A percentile compares a stretch with the other conserved stretches of the same genome.
Evolutionary conservation across 2,888 invertebrate species (phyloP).

Genomic region (Druceiella hillmani): DNA sequence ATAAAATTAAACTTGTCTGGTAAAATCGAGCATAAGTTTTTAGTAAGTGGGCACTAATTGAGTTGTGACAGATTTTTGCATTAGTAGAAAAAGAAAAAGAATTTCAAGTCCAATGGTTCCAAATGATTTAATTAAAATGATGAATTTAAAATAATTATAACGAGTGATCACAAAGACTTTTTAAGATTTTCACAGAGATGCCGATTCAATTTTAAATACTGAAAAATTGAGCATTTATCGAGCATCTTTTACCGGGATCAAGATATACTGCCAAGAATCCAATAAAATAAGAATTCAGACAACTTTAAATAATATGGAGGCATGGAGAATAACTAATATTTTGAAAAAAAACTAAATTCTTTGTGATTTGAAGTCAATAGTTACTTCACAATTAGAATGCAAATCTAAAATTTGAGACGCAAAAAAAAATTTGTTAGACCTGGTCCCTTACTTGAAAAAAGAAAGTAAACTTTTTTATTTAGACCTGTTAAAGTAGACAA

Average conservation of each 20-base stretch:
- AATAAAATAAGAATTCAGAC: conserved; percentile 11
- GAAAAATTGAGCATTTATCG: conserved; percentile 15
- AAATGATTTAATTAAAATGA: conserved; percentile 16
- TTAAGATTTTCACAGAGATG: conserved; percentile 16
- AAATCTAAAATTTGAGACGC: conserved; percentile 13
- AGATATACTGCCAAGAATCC: too few relatives aligned
- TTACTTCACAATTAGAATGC: conserved; percentile 11
- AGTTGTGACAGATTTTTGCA: conserved; percentile 20
- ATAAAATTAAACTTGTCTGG: conserved; percentile 12
- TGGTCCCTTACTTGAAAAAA: conserved; percentile 8
- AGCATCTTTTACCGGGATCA: too few relatives aligned
- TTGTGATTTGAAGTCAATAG: conserved; percentile 10
- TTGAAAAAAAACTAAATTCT: conserved; percentile 15
- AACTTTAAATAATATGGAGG: conserved; percentile 14
- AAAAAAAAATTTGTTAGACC: conserved; percentile 11
- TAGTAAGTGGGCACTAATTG: conserved; percentile 20
- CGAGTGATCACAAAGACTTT: conserved; percentile 15
- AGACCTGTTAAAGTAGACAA: too few relatives aligned
- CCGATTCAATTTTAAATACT: conserved; percentile 16
- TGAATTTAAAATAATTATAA: conserved; percentile 15
- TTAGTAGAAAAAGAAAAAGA: conserved; percentile 22
- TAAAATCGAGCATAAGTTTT: conserved; percentile 17
- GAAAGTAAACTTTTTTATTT: conserved; percentile 1
- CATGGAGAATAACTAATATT: conserved; percentile 13
- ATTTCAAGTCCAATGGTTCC: conserved; percentile 15